These are phyloP conservation scores for Kryptolebias ocellatus DNA, from an alignment of 2,797 vertebrate species.

Conservation along the genomic window DNA sequence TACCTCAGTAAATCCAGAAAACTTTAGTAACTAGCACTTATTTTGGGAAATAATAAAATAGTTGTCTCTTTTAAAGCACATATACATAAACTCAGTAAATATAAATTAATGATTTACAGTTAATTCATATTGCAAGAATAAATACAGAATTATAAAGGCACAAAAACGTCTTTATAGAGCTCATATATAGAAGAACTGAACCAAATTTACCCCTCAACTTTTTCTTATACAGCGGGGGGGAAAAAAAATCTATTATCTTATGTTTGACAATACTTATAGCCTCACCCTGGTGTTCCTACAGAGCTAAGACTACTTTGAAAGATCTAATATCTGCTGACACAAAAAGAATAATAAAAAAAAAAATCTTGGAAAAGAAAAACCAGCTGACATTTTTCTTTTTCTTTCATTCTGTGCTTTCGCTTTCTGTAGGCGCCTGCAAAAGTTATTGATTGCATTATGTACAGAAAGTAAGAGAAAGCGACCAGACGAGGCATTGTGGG, in stretches of 20 bases:
- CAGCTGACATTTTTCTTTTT: constrained; percentile 1
- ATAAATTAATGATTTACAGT: no score
- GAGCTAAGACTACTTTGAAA: not conserved
- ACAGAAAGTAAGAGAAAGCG: constrained; percentile 54
- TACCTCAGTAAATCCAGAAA: no score
- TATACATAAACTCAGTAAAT: no score
- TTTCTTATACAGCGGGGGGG: not conserved
- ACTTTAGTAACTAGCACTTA: no score
- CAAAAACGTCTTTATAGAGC: no score
- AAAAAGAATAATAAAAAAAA: constrained; percentile 3
- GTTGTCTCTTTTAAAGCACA: no score
- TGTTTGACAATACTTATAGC: not conserved
- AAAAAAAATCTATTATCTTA: no score
- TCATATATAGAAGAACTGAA: not conserved
- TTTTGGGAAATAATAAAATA: no score
- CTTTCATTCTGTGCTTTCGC: constrained; percentile 42
- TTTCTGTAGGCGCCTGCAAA: constrained; percentile 35
- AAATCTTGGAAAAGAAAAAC: not conserved
- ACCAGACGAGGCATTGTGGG: constrained; percentile 45
- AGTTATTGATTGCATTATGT: constrained; percentile 65
- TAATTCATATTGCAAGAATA: no score
- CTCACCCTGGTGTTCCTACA: not conserved
- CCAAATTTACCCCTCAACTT: not conserved
- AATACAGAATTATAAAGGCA: no score
- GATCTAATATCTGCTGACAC: constrained; percentile 7